These are phyloP conservation scores for Drosophila guanche DNA, from an alignment of 1,140 invertebrate species.

Conservation along the genomic window DNA sequence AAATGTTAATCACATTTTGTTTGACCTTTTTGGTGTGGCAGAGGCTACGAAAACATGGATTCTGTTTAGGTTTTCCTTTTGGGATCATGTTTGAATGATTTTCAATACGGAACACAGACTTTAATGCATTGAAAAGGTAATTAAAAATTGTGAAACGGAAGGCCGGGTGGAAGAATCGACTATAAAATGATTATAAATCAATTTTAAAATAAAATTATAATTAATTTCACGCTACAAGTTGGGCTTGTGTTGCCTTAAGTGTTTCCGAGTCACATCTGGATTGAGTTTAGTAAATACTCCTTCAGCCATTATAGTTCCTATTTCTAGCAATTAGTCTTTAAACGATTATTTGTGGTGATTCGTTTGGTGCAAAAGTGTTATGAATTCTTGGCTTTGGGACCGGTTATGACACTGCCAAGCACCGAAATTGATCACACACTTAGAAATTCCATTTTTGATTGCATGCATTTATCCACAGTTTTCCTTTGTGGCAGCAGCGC, in stretches of 20 bases:
- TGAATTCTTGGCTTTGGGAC: too few species aligned
- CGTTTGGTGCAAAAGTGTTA: too few species aligned
- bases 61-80: slow-evolving; percentile 1
- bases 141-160: too few species aligned
- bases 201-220: not conserved
- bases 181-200: not conserved
- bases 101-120: too few species aligned
- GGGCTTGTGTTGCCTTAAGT: too few species aligned
- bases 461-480: slow-evolving; percentile 4
- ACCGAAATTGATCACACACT: not conserved
- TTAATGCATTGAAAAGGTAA: too few species aligned
- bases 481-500: not conserved
- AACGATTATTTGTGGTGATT: too few species aligned
- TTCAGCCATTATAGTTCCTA: too few species aligned
- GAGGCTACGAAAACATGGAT: slow-evolving; percentile 6
- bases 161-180: too few species aligned
- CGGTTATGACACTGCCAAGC: too few species aligned
- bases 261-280: too few species aligned
- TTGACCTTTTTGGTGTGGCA: slow-evolving; percentile 29
- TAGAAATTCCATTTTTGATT: slow-evolving; percentile 4
- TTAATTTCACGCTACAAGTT: not conserved
- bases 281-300: not conserved
- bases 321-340: too few species aligned
- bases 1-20: slow-evolving; percentile 43
- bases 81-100: not conserved